Evolutionary conservation across 2,113 vertebrate genomes (phyloP).

Genomic region (Cavia aperea): DNA sequence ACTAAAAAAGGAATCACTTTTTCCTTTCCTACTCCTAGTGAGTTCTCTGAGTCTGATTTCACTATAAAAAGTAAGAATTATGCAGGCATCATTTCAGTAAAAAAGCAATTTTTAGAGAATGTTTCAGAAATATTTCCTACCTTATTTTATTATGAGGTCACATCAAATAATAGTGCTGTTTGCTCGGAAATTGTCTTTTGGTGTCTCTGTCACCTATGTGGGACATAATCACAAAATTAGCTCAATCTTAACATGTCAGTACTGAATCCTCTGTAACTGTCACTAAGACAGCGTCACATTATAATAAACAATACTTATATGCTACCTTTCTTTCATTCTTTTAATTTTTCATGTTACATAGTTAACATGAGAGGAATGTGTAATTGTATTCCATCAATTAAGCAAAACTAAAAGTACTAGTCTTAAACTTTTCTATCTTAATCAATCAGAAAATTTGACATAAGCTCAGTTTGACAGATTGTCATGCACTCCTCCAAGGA

Average conservation of each 20-base stretch:
- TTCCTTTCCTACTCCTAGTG: neutral
- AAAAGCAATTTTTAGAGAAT: neutral
- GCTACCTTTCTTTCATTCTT: neutral
- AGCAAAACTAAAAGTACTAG: neutral
- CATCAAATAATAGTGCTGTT: neutral
- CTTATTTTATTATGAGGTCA: neutral
- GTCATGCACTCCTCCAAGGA: neutral
- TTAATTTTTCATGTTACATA: neutral
- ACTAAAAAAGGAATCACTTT: neutral
- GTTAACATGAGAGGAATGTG: neutral
- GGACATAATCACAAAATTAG: neutral
- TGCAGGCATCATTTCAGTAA: neutral
- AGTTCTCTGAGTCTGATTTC: neutral
- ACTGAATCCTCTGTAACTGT: neutral
- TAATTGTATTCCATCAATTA: neutral
- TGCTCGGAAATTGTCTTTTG: neutral
- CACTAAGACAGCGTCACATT: accelerated
- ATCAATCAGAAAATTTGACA: neutral
- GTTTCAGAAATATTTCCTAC: neutral
- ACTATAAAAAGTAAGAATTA: neutral
- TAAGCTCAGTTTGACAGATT: neutral
- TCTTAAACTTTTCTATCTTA: neutral
- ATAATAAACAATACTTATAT: neutral
- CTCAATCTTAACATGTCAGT: accelerated
- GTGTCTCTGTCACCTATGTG: neutral